Evolutionary conservation across 1,140 invertebrate genomes (phyloP), one percentile per base, ranked within the genome.

Genomic region (Whitmania pigra): DNA sequence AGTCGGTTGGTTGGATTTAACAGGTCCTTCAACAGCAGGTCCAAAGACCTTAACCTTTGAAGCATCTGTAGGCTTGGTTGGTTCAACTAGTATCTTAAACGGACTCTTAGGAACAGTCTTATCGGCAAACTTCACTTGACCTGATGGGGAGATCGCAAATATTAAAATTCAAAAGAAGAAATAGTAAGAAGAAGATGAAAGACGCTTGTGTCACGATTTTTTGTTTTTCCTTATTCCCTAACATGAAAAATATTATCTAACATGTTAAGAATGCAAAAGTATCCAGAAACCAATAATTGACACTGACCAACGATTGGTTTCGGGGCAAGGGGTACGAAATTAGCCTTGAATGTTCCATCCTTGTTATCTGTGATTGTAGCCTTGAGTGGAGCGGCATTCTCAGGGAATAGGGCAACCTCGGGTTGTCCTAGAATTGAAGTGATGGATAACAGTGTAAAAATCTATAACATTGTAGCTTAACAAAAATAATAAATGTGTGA

Each of bases 281-380:
- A 87, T 55, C 86, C 81, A 0, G 90, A 89, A 69, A 92, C 87
- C 57, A 87, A 86, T 0, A 88, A 27, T 88, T 89, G 77, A 90
- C 91, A 3, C 85, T 70, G n/a, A 77, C 67, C 87, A 20, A 85
- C 85, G 77, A 91, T 88, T 53, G 82, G 84, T 11, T 20, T 40
- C 20, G 40, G 29, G 0, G 67, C 40, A n/a, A 40, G 20, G 22
- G 29, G 29, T 11, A 40, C 40, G 29, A 68, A 68, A 29, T 68
- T 29, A 29, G n/a, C 75, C 15, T 72, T 79, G 76, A 90, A 92
- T 1, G 89, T 90, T 54, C 87, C 89, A 81, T 93, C 89, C 60
- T 89, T 86, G 78, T 92, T 90, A 76, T 92, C 89, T 27, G 86
- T 87, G 11, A 92, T 83, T 40, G 87, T 85, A 55, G 90, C 84